Base-by-base conservation (phyloP, 2,888 invertebrate genomes). In the Pseudococcus jackbeardsleyi region DNA sequence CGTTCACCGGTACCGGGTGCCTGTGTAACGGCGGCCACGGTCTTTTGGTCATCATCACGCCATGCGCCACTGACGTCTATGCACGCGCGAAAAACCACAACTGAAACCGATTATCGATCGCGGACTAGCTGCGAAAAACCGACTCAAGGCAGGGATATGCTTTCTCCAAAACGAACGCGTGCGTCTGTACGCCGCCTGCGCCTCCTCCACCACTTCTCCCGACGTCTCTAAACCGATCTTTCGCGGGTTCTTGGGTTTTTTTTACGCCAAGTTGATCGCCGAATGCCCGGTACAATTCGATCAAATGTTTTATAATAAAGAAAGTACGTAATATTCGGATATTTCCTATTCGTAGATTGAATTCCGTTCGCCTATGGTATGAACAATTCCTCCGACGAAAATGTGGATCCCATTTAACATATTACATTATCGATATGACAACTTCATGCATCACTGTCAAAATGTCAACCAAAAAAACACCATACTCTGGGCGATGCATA, bases 11-110 rank as follows among this genome's bases (percentile, higher is more conserved):
- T 46, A 90, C 90, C 46, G 90, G 7, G 85, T 91, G 92, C 50
- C 94, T 92, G 90, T 94, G 93, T 91, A 94, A 92, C 91, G 94
- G 94, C 77, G 94, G 94, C 94, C 95, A 95, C 89, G 94, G 94
- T 90, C 95, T 93, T 39, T 92, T 90, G 9, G 92, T 90, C 91
- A 92, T 91, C 89, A 92, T 92, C 86, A 84, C 89, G 77, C 86
- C n/a, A 68, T 72, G 22, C 72, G 46, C 86, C 22, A 22, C 26
- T 46, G 77, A 72, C 72, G 86, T 39, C 64, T 39, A 11, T 46
- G 42, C 46, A 68, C 39, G 46, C 77, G 86, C 42, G 72, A 46
- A 77, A 68, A 46, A 86, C 86, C 48, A 77, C 42, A 86, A 48
- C 72, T 46, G 50, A 64, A 72, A 72, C 64, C 42, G 46, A 59